A percentile compares a stretch with the other conserved stretches of the same genome.
phyloP scores from a whole-genome alignment of 2,888 invertebrate species.

The Nomada ruficornis region DNA sequence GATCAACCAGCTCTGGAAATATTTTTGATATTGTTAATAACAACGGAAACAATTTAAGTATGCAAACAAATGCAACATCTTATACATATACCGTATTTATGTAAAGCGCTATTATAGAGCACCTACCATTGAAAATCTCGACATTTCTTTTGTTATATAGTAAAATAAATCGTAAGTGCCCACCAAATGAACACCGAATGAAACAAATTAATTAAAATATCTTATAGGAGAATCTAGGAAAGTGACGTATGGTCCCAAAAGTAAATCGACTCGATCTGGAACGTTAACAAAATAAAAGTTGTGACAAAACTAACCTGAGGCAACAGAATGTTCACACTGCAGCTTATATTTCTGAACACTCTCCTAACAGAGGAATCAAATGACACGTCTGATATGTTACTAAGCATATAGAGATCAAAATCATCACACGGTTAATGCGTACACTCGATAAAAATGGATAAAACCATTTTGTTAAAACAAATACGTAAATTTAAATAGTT shows the following conservation, averaged over 20 bases:
- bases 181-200: neutral
- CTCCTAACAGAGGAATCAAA: slow-evolving; percentile 1
- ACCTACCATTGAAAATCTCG: neutral
- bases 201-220: too few species aligned
- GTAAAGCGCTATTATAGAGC: neutral
- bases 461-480: slow-evolving; percentile 9
- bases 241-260: slow-evolving; percentile 26
- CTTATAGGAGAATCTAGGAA: neutral
- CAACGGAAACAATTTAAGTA: neutral
- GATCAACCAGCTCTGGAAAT: neutral
- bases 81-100: too few species aligned
- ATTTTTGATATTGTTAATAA: neutral
- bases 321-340: slow-evolving; percentile 81
- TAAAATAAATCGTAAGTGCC: neutral
- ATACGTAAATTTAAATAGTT: neutral
- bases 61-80: neutral
- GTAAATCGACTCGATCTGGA: slow-evolving; percentile 70
- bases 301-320: slow-evolving; percentile 82
- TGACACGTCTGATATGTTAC: slow-evolving; percentile 5
- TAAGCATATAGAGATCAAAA: slow-evolving; percentile 14
- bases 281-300: slow-evolving; percentile 79
- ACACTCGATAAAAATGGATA: slow-evolving; percentile 25
- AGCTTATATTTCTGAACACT: slow-evolving; percentile 58
- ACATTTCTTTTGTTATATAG: neutral
- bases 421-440: slow-evolving; percentile 13